These are phyloP conservation scores for Platorchestia sp. DNA, from an alignment of 1,140 invertebrate genomes.

Conservation along the genomic window DNA sequence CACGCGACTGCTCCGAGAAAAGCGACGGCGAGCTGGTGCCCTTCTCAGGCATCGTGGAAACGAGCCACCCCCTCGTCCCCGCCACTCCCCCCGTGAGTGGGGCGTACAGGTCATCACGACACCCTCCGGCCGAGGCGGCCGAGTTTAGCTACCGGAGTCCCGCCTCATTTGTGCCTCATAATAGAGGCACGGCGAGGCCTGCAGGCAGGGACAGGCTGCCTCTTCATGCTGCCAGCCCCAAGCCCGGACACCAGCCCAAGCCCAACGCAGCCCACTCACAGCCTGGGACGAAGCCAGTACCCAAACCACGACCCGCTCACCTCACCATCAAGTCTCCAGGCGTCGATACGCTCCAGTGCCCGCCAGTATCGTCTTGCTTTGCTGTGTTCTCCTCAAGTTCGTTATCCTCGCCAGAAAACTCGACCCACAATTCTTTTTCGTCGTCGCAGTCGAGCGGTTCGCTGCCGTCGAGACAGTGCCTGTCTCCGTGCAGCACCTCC, in stretches of 20 bases:
- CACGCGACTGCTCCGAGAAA: background rate
- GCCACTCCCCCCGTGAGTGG: background rate
- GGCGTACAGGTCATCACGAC: background rate
- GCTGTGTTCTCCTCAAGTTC: conserved; percentile 14
- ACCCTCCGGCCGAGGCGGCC: no score
- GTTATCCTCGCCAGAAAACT: conserved; percentile 17
- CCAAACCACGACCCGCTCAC: conserved; percentile 22
- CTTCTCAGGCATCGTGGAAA: background rate
- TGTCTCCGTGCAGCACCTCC: conserved; percentile 35
- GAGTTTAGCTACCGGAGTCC: no score
- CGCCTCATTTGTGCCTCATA: no score
- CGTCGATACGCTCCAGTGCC: background rate
- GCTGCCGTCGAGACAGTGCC: background rate
- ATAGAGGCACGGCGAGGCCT: background rate
- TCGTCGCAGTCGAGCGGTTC: conserved; percentile 18
- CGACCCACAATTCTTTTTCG: background rate
- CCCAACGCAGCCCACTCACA: background rate
- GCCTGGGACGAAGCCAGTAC: background rate
- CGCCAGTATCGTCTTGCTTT: conserved; percentile 32
- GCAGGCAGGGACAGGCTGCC: background rate
- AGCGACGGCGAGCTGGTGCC: background rate
- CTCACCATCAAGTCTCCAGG: background rate
- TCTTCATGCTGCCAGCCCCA: background rate
- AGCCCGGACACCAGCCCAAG: background rate
- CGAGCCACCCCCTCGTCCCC: background rate